Percentiles rank a stretch among this genome's conserved stretches.
Conservation (phyloP, 2,797 vertebrate genomes). For the Semaprochilodus insignis region DNA sequence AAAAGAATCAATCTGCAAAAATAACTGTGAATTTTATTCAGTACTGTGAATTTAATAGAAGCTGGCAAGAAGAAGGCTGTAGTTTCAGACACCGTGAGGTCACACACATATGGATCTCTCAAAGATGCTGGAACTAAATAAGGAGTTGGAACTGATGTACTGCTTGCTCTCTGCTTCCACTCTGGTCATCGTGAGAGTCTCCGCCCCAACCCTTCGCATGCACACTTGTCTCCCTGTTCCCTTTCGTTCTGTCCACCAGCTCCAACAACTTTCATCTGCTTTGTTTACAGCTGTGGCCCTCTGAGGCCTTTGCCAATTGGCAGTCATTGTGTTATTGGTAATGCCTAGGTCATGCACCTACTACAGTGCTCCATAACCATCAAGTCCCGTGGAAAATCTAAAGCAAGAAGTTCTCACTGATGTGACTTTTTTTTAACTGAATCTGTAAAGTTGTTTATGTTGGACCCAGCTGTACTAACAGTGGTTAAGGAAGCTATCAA, state of each 20-base stretch:
- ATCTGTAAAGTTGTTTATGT: conserved; percentile 34
- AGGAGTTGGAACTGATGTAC: background rate
- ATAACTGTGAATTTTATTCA: no score
- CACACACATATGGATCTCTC: background rate
- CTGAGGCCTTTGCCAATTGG: conserved; percentile 29
- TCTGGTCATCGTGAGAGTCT: background rate
- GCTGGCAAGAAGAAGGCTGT: no score
- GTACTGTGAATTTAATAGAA: no score
- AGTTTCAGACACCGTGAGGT: no score
- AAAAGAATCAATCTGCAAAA: no score
- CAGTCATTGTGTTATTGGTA: conserved; percentile 17
- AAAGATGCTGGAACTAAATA: conserved; percentile 1
- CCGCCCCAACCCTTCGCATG: background rate
- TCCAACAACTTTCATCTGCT: conserved; percentile 22
- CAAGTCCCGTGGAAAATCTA: background rate
- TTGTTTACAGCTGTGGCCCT: conserved; percentile 30
- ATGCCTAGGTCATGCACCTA: conserved; percentile 33
- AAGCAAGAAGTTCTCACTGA: conserved; percentile 30
- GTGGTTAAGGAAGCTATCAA: conserved; percentile 43
- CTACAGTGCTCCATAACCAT: conserved; percentile 8
- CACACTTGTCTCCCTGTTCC: background rate
- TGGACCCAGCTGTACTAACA: background rate
- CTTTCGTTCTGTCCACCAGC: background rate
- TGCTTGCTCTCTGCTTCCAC: conserved; percentile 14
- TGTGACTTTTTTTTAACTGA: conserved; percentile 33